Percentiles rank a stretch among this genome's conserved stretches.
Conservation (phyloP, 2,888 invertebrate genomes). For the Cerastoderma edule region DNA sequence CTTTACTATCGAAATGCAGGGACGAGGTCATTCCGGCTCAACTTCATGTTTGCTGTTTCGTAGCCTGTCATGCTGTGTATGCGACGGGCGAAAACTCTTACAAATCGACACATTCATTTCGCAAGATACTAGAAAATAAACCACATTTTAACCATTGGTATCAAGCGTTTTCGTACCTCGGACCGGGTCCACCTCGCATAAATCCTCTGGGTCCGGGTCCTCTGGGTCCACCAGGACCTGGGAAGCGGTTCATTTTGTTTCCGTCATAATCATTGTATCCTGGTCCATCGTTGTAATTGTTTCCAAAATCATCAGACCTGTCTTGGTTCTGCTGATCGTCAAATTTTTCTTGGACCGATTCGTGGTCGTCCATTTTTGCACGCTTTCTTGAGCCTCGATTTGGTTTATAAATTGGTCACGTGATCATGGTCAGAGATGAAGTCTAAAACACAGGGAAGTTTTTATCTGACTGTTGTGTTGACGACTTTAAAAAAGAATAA, state of each 20-base stretch:
- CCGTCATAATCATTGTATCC: constrained; percentile 56
- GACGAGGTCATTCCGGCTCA: too few species aligned
- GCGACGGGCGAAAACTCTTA: too few species aligned
- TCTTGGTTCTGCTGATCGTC: constrained; percentile 39
- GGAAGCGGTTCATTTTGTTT: constrained; percentile 62
- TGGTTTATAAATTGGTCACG: constrained; percentile 36
- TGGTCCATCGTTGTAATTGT: constrained; percentile 43
- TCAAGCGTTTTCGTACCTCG: constrained; percentile 13
- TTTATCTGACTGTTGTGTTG: too few species aligned
- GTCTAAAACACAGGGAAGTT: too few species aligned
- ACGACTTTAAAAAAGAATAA: too few species aligned
- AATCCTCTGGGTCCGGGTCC: constrained; percentile 55
- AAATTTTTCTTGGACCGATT: constrained; percentile 23
- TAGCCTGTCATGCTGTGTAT: too few species aligned
- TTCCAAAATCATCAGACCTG: constrained; percentile 42
- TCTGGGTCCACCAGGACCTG: constrained; percentile 63
- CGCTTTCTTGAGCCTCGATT: constrained; percentile 43
- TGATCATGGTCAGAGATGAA: too few species aligned
- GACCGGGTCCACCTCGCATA: constrained; percentile 52
- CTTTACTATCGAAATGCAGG: too few species aligned
- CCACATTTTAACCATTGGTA: too few species aligned
- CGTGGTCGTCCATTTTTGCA: constrained; percentile 45
- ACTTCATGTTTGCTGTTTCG: too few species aligned
- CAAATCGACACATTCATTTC: too few species aligned
- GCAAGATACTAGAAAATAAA: too few species aligned